phyloP scores from a whole-genome alignment of 1,140 invertebrate genomes.

The Neodiprion virginianus region DNA sequence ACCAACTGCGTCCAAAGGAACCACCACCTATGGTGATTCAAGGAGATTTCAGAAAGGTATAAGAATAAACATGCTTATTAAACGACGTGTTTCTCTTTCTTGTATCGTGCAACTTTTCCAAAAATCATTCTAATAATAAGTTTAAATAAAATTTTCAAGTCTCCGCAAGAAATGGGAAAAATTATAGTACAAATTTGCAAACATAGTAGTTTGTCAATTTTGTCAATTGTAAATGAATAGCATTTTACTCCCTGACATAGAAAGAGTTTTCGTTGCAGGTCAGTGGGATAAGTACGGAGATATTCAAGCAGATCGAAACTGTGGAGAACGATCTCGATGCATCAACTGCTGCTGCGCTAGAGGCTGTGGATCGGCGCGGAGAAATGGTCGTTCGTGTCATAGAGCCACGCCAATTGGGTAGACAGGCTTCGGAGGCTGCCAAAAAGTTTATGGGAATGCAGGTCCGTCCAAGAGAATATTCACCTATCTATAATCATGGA shows the following conservation, averaged over 20 bases:
- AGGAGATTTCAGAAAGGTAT: constrained; percentile 91
- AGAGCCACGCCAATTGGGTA: constrained; percentile 83
- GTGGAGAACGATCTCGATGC: constrained; percentile 95
- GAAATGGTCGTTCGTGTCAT: constrained; percentile 94
- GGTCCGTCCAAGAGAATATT: constrained; percentile 55
- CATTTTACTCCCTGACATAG: constrained; percentile 21
- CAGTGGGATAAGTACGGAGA: constrained; percentile 92
- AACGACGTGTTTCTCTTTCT: neutral
- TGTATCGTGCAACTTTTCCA: no score
- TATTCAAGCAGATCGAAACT: constrained; percentile 95
- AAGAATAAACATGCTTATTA: constrained; percentile 8
- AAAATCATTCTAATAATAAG: no score
- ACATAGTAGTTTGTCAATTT: neutral
- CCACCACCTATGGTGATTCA: constrained; percentile 89
- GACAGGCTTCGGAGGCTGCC: constrained; percentile 81
- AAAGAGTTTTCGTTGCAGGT: constrained; percentile 68
- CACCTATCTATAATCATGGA: constrained; percentile 9
- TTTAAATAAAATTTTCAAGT: no score
- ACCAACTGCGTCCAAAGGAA: constrained; percentile 73
- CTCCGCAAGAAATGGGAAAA: no score
- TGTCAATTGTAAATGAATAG: neutral
- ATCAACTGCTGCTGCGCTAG: constrained; percentile 87
- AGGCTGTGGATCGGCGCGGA: constrained; percentile 88
- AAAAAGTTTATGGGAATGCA: constrained; percentile 81
- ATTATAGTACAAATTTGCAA: neutral